Base-by-base conservation (phyloP, 2,113 vertebrate genomes). In the Dromaius novaehollandiae region DNA sequence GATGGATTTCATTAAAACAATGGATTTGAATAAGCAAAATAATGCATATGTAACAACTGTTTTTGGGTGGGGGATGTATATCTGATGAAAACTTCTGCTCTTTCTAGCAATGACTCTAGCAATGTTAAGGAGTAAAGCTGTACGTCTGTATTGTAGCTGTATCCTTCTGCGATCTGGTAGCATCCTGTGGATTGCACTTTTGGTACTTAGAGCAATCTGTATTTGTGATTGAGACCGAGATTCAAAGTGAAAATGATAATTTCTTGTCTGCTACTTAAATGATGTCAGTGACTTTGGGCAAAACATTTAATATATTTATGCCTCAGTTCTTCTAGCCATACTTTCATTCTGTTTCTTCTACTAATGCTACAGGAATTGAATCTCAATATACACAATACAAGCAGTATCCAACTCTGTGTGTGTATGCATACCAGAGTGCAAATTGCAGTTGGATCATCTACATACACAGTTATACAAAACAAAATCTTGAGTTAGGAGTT, bases 181-280 rank as follows among this genome's bases (percentile, higher is more conserved):
- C 0, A 1, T 80, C 28, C 46, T 40, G 64, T 56, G 30, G 22
- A 70, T 18, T 32, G 7, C 2, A 0, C 36, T 55, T 0, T 0
- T 64, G 63, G 32, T 38, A 13, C 32, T 48, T 82, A 21, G 0
- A 74, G 48, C 85, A 34, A 40, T 74, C 17, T 66, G 16, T 25
- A 40, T 65, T 82, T 65, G 38, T 80, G n/a, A 56, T 65, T 26
- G 34, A 53, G 38, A 44, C 21, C 3, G 9, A 80, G 25, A n/a
- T 50, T 73, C 11, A 69, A 34, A 30, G 14, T 58, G 8, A 65
- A 82, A 82, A 44, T 3, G 13, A 36, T 82, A 8, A 19, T 86
- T 63, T 81, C 4, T 6, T 66, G 4, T 13, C 14, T 82, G 85
- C 86, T 55, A 44, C 40, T 16, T 8, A 64, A 10, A 21, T 51